A percentile compares a stretch with the other conserved stretches of the same genome.
Conservation (phyloP, 92 coral and sea anemone genomes). For the Parazoanthus atlanticus region DNA sequence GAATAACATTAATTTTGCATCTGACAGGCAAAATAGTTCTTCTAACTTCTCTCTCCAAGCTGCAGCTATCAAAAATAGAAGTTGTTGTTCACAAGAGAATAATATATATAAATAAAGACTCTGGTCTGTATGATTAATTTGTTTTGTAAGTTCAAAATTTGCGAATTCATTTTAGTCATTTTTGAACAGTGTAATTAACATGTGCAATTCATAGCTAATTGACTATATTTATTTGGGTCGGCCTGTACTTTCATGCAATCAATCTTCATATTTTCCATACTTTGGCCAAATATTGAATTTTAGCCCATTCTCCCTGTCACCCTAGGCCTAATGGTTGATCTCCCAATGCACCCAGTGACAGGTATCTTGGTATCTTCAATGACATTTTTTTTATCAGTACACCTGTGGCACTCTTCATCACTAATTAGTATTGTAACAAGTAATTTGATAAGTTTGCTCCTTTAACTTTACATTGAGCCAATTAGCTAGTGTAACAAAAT, state of each 20-base stretch:
- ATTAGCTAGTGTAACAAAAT: background rate
- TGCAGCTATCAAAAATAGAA: background rate
- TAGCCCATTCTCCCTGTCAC: constrained; percentile 3
- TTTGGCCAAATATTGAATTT: background rate
- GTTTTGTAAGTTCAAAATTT: background rate
- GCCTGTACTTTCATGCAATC: background rate
- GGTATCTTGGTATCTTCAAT: constrained; percentile 16
- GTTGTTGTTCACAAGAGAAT: background rate
- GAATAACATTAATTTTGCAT: constrained; percentile 5
- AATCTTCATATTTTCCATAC: background rate
- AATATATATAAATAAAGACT: background rate
- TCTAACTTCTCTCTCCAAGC: constrained; percentile 11
- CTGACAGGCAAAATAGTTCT: constrained; percentile 3
- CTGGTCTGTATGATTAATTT: too few relatives aligned
- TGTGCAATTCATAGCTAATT: background rate
- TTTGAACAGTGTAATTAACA: constrained; percentile 1
- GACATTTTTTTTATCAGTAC: background rate
- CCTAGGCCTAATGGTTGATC: constrained; percentile 5
- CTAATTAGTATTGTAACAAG: background rate
- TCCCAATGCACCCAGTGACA: background rate
- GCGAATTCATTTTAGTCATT: background rate
- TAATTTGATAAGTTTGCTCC: background rate
- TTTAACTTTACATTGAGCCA: too few relatives aligned
- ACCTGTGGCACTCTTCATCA: background rate
- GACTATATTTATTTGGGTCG: background rate